These are phyloP conservation scores for Hydrotaea diabolus DNA, from an alignment of 2,888 invertebrate species.

Conservation along the genomic window DNA sequence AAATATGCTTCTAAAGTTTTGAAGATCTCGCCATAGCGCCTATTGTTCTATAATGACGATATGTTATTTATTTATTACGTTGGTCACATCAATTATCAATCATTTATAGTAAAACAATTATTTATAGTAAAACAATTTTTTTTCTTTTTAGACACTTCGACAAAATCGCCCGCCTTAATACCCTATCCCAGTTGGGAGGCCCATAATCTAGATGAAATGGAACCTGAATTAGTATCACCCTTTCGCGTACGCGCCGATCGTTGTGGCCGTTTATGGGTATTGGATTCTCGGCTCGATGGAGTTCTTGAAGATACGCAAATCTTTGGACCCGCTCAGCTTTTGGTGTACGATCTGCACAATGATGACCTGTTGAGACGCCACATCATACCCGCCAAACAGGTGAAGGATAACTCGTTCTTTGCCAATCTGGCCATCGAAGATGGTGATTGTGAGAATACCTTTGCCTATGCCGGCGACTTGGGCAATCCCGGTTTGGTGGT, in stretches of 20 bases:
- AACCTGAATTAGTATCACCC: conserved; percentile 87
- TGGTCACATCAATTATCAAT: no score
- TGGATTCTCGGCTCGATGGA: conserved; percentile 87
- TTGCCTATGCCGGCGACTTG: conserved; percentile 87
- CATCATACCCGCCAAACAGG: conserved; percentile 84
- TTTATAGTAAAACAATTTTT: no score
- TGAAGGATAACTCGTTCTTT: conserved; percentile 86
- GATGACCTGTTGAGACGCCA: conserved; percentile 87
- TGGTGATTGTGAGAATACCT: conserved; percentile 86
- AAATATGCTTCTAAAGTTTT: no score
- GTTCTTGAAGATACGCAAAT: conserved; percentile 82
- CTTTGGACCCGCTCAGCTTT: conserved; percentile 84
- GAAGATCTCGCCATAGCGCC: no score
- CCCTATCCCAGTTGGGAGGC: conserved; percentile 91
- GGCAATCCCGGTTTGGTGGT: conserved; percentile 87
- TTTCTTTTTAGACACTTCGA: conserved; percentile 83
- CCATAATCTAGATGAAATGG: conserved; percentile 83
- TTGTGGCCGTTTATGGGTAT: conserved; percentile 89
- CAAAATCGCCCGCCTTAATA: conserved; percentile 86
- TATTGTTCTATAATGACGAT: no score
- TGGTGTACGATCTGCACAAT: conserved; percentile 87
- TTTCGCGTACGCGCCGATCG: conserved; percentile 88
- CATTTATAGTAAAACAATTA: no score
- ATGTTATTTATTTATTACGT: no score
- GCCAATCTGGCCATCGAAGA: conserved; percentile 91